Conservation (phyloP, 2,797 vertebrate genomes). For the Hybognathus amarus region DNA sequence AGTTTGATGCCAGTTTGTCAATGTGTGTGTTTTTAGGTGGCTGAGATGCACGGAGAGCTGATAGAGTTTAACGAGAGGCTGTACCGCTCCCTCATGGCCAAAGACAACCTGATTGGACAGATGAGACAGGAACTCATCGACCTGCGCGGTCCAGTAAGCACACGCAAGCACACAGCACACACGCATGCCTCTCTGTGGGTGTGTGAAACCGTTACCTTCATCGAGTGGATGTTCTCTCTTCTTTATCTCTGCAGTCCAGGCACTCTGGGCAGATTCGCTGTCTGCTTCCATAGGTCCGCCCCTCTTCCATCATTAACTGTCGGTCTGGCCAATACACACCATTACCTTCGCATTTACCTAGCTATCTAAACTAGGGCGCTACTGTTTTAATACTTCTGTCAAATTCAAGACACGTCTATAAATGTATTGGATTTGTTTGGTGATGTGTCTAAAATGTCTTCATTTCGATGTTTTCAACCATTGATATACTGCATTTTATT, state of each 20-base stretch:
- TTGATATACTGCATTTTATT: background rate
- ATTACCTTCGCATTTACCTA: slow-evolving; percentile 6
- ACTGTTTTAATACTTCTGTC: background rate
- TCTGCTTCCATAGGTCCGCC: slow-evolving; percentile 45
- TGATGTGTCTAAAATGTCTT: no score
- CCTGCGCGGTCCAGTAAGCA: slow-evolving; percentile 91
- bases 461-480: no score
- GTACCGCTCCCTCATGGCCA: slow-evolving; percentile 93
- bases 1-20: slow-evolving; percentile 40
- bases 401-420: no score
- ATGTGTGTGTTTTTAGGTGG: slow-evolving; percentile 82
- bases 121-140: slow-evolving; percentile 99
- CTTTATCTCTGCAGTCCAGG: slow-evolving; percentile 51
- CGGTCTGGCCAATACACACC: slow-evolving; percentile 28
- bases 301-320: slow-evolving; percentile 37
- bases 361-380: background rate
- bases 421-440: no score
- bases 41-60: slow-evolving; percentile 98
- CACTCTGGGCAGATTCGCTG: slow-evolving; percentile 32
- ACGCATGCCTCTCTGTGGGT: slow-evolving; percentile 8
- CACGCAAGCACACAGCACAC: slow-evolving; percentile 22
- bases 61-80: slow-evolving; percentile 98
- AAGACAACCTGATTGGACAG: slow-evolving; percentile 94
- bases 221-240: slow-evolving; percentile 35
- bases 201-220: slow-evolving; percentile 24